A percentile compares a stretch with the other conserved stretches of the same genome.
These are phyloP conservation scores for Drosophila pandora DNA, from an alignment of 1,140 invertebrate genomes.

Conservation along the genomic window DNA sequence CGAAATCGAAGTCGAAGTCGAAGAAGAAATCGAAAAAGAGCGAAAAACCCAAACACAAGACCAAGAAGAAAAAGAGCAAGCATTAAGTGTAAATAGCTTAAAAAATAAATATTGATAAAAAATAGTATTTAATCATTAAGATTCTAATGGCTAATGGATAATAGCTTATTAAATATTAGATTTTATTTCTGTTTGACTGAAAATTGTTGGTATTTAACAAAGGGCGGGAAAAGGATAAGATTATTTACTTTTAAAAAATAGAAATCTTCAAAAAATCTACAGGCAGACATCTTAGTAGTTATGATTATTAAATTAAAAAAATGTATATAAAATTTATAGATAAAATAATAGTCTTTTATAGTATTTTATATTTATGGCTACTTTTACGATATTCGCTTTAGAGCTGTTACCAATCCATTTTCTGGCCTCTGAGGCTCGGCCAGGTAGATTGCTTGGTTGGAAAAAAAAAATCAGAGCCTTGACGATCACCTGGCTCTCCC, in stretches of 20 bases:
- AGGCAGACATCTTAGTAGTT: too few species aligned
- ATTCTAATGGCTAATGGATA: constrained; percentile 1
- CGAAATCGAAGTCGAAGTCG: constrained; percentile 15
- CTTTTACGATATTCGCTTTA: constrained; percentile 23
- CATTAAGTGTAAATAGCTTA: constrained; percentile 28
- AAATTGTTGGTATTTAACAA: too few species aligned
- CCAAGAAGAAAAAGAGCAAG: constrained; percentile 67
- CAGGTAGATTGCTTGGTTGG: constrained; percentile 11
- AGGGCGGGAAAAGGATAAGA: too few species aligned
- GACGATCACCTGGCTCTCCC: constrained; percentile 22
- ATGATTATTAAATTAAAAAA: too few species aligned
- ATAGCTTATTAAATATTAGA: constrained; percentile 16
- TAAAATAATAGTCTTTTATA: too few species aligned
- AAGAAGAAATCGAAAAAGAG: constrained; percentile 79
- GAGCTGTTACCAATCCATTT: background rate
- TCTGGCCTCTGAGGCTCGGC: background rate
- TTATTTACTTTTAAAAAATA: background rate
- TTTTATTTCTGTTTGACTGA: background rate
- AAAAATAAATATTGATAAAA: constrained; percentile 8
- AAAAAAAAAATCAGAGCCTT: constrained; percentile 25
- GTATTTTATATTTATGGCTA: background rate
- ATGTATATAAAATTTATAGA: too few species aligned
- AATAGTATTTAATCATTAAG: constrained; percentile 9
- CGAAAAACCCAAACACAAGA: constrained; percentile 59
- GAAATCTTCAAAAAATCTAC: too few species aligned